Evolutionary conservation across 2,888 invertebrate species (phyloP), one percentile per base, ranked within the genome.

Genomic region (Zaprionus lineosus): DNA sequence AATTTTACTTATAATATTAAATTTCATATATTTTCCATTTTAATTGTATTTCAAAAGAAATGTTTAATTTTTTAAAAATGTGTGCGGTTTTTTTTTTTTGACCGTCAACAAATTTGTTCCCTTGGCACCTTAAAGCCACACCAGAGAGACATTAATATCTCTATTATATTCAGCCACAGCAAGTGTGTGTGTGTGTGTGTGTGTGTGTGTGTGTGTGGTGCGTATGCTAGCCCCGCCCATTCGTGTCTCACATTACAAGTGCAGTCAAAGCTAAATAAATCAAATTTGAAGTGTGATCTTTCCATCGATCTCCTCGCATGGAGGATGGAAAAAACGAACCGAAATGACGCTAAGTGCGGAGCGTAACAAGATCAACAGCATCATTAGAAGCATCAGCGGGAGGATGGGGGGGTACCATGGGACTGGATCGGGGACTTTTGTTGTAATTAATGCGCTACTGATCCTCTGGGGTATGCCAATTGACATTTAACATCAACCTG

Each of bases 401-500:
- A 8, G 24, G 2, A 2, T 2, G 24, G 31, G 33, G 29, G 28
- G 37, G 9, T 26, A 29, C 21, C 36, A n/a, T 33, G 31, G 29
- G 33, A 34, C 9, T 44, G 28, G 26, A 28, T 28, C 33, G 37
- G 53, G 43, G 43, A 31, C 26, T 15, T 36, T 29, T 15, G 33
- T 16, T 43, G 83, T 81, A 83, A 82, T 82, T 68, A 75, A 84
- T 81, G 83, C 83, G 46, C 34, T 64, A 61, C 64, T 70, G 81
- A 84, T 79, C 74, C 82, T 74, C 86, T 63, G 62, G 86, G 81
- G 82, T 74, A 84, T 79, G 64, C 77, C 84, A 84, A 83, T 83
- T 83, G 82, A 83, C 82, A 83, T 83, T 85, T 83, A 85, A 83
- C 82, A 83, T 85, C 77, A 83, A 85, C 86, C 82, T 83, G 86